These are phyloP conservation scores for Trichopria drosophilae DNA, from an alignment of 2,888 invertebrate species.

Conservation along the genomic window DNA sequence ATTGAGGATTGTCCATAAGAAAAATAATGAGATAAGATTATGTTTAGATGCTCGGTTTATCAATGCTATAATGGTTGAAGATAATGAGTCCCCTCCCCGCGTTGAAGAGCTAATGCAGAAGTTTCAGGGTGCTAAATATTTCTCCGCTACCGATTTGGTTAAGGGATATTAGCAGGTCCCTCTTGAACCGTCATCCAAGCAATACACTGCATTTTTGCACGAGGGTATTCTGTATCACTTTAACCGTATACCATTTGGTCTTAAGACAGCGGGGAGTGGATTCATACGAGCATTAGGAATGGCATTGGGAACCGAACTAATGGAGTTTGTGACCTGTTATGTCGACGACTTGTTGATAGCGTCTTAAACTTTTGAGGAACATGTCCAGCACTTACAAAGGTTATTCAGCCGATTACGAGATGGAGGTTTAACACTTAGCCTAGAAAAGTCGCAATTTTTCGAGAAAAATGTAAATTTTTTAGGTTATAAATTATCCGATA, in stretches of 20 bases:
- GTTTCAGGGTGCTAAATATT: constrained; percentile 22
- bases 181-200: background rate
- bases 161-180: constrained; percentile 10
- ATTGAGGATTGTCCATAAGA: constrained; percentile 30
- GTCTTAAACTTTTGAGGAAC: constrained; percentile 34
- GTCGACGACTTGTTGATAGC: constrained; percentile 44
- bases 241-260: background rate
- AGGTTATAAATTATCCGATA: background rate
- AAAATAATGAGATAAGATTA: constrained; percentile 41
- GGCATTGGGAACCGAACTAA: constrained; percentile 38
- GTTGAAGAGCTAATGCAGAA: constrained; percentile 31
- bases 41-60: constrained; percentile 45
- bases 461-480: constrained; percentile 6
- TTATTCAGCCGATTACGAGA: constrained; percentile 32
- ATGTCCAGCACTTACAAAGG: constrained; percentile 27
- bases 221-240: constrained; percentile 3
- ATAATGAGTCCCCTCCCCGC: constrained; percentile 38
- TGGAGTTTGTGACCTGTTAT: constrained; percentile 36
- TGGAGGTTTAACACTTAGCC: constrained; percentile 36
- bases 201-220: constrained; percentile 11
- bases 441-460: constrained; percentile 37
- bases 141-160: constrained; percentile 59
- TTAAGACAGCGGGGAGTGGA: constrained; percentile 1
- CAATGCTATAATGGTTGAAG: constrained; percentile 41
- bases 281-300: constrained; percentile 12